These are phyloP conservation scores for Lasioglossum figueresi DNA, from an alignment of 2,888 invertebrate genomes.

Conservation along the genomic window DNA sequence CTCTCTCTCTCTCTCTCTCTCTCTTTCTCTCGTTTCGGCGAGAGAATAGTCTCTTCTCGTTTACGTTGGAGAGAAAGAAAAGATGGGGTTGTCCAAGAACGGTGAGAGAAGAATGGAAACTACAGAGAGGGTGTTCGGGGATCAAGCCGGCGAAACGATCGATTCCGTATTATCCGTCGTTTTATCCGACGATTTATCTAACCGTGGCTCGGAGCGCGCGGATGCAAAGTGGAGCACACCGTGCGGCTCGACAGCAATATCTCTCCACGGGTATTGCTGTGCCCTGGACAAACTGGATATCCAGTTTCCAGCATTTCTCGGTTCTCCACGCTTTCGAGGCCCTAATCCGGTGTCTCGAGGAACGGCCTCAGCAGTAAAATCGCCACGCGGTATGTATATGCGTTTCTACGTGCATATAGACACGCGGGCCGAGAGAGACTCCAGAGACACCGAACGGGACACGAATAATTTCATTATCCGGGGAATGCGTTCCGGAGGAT, in stretches of 20 bases:
- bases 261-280: constrained; percentile 71
- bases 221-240: constrained; percentile 69
- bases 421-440: constrained; percentile 15
- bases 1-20: not conserved
- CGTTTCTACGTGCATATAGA: not conserved
- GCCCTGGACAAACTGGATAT: constrained; percentile 73
- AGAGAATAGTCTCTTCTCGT: not conserved
- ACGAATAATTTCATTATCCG: constrained; percentile 62
- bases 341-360: constrained; percentile 64
- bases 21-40: not conserved
- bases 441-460: constrained; percentile 25
- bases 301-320: constrained; percentile 75
- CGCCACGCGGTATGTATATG: constrained; percentile 40
- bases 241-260: constrained; percentile 57
- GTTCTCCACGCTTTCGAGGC: constrained; percentile 71
- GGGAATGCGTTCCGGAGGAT: too few relatives aligned
- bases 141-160: constrained; percentile 47
- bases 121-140: not conserved
- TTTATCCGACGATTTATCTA: constrained; percentile 70
- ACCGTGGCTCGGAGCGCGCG: constrained; percentile 50
- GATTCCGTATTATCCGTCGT: constrained; percentile 67
- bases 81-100: not conserved
- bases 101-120: not conserved
- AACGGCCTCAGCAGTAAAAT: constrained; percentile 59
- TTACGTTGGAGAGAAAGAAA: not conserved